Evolutionary conservation across 2,113 vertebrate species (phyloP).

Genomic region (Rhea americana): DNA sequence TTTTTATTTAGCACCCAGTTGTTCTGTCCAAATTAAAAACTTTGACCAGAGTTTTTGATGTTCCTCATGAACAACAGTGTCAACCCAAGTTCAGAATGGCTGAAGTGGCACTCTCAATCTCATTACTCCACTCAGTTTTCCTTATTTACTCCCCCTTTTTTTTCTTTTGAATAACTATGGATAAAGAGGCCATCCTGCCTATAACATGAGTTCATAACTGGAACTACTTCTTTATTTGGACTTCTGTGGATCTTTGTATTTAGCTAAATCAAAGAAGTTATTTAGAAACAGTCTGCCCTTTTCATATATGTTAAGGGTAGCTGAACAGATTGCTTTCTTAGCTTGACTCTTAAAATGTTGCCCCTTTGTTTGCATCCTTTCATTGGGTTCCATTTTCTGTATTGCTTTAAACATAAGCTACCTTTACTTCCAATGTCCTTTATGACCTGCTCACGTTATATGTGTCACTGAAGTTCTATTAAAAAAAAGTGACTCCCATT

Average conservation of each 20-base stretch:
- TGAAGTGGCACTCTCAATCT: not conserved
- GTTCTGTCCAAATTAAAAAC: not conserved
- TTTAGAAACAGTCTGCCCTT: not conserved
- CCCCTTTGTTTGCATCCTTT: not conserved
- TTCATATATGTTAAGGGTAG: accelerated
- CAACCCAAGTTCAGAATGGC: not conserved
- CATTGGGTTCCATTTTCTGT: not conserved
- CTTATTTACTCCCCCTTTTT: not conserved
- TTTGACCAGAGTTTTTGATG: not conserved
- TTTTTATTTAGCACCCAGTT: not conserved
- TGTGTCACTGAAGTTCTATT: accelerated
- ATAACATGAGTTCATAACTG: not conserved
- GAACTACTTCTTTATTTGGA: not conserved
- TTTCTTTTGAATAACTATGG: not conserved
- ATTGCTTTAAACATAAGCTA: too few species aligned
- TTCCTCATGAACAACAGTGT: not conserved
- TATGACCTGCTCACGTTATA: not conserved
- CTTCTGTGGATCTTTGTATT: not conserved
- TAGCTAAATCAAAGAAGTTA: not conserved
- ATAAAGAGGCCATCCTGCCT: not conserved
- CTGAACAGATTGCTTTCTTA: not conserved
- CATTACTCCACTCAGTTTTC: not conserved
- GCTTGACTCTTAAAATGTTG: not conserved
- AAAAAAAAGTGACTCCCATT: not conserved
- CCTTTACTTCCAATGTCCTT: not conserved